Base-by-base conservation (phyloP, 2,113 vertebrate genomes). In the Colistium nudipinnis region DNA sequence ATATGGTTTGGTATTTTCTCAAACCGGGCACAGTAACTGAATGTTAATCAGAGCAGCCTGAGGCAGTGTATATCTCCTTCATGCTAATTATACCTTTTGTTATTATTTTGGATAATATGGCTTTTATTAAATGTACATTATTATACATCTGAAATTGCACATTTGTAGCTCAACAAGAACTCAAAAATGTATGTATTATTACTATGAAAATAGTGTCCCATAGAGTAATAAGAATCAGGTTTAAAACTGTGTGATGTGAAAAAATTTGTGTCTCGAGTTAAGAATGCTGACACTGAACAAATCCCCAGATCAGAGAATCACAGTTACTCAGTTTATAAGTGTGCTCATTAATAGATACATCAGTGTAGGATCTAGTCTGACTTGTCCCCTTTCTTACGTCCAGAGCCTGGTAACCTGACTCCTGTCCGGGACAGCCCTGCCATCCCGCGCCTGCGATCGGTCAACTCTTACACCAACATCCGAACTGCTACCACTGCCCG, bases 401-500 rank as follows among this genome's bases (percentile, higher is more conserved):
- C 73, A 98, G 98, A 99, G 83, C 92, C 93, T 0, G 97, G 97
- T 1, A 99, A 94, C 67, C 72, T 97, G 91, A 97, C 96, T 0
- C 97, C 96, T 0, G 94, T 96, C 77, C 92, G 96, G 39, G 98
- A 99, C 35, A 93, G 95, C 54, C 96, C 97, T 0, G 96, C 96
- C 62, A 94, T 96, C 4, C 97, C 97, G 0, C 92, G 96, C 2
- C 92, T 99, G 47, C 93, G 98, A n/a, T 94, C 97, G 0, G 97
- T 99, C 82, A 99, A 98, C 92, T 99, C 97, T 70, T 99, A 98
- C 3, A 97, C 97, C n/a, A 99, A 99, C 90, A 98, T 99, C 79
- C 94, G 98, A 2, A 94, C 96, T 0, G 96, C 95, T 0, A 95
- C 95, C 83, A 95, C 94, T 0, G 94, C 94, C 2, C 91, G 98